Base-by-base conservation (phyloP, 2,888 invertebrate genomes). In the Chymomyza fuscimana region DNA sequence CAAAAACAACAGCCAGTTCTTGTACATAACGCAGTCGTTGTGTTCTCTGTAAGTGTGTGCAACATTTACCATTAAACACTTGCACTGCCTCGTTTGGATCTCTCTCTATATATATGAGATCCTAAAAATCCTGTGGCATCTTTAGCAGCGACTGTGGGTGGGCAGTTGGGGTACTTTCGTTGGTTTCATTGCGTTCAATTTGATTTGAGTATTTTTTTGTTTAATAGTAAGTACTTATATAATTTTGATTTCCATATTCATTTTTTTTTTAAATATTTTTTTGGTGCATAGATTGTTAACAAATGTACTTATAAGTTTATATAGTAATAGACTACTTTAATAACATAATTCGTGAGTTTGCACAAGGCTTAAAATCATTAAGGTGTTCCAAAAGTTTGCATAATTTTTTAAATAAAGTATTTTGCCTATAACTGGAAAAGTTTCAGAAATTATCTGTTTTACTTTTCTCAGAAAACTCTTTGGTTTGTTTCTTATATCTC, bases 1-100 rank as follows among this genome's bases (percentile, higher is more conserved):
- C 54, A 54, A 54, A 54, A 54, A 54, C 54, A 54, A 54, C 54
- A 54, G 54, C 54, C 54, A 54, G 54, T n/a, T 54, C 19, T 59
- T 50, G 58, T 59, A 9, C 22, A 15, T 59, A 15, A 22, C 22
- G 22, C 40, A 46, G 40, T 46, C 7, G 40, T 12, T 12, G 54
- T 54, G 54, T 54, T 54, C 22, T 16, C 7, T 54, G 51, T 51
- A 16, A 51, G 51, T n/a, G 51, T 51, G 54, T 22, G 22, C 16
- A 5, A 54, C 54, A 54, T 54, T 54, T 54, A 54, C 54, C 54
- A n/a, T 54, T 54, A 54, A 54, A 22, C 54, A 54, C 54, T 5
- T 54, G 54, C 54, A 54, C 16, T 54, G 22, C 40, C 16, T 19
- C 19, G 54, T 54, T n/a, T 7, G 9, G 40, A 46, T 46, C 12